These are phyloP conservation scores for Pteropus rufus DNA, from an alignment of 2,797 vertebrate species.

Conservation along the genomic window DNA sequence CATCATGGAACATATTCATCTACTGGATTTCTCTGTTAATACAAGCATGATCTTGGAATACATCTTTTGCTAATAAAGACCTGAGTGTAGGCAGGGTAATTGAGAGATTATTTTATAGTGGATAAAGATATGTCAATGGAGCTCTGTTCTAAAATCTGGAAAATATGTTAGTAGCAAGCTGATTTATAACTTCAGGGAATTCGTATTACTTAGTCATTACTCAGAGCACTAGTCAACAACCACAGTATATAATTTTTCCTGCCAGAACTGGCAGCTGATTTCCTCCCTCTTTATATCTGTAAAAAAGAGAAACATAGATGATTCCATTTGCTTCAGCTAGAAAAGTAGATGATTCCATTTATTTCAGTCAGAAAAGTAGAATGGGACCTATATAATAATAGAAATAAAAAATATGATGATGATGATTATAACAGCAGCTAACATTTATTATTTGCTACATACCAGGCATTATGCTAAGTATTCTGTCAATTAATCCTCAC, in stretches of 20 bases:
- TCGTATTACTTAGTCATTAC: conserved; percentile 20
- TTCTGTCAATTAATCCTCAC: not conserved
- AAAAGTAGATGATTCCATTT: not conserved
- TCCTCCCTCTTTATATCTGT: not conserved
- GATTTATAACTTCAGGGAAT: conserved; percentile 3
- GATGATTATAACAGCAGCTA: not conserved
- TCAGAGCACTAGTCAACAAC: not conserved
- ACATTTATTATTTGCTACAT: not conserved
- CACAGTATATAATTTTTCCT: conserved; percentile 18
- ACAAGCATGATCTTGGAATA: not conserved
- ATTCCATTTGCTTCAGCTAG: conserved; percentile 14
- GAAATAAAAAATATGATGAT: not conserved
- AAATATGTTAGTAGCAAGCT: conserved; percentile 22
- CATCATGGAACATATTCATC: conserved; percentile 2
- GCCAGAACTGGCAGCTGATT: not conserved
- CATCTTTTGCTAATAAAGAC: conserved; percentile 14
- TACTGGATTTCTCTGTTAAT: not conserved
- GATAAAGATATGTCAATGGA: not conserved
- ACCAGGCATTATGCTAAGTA: not conserved
- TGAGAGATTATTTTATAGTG: conserved; percentile 16
- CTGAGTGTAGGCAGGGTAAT: not conserved
- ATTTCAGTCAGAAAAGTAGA: conserved; percentile 23
- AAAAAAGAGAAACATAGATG: not conserved
- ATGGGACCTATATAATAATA: not conserved
- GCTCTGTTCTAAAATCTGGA: conserved; percentile 19